Percentiles rank a stretch among this genome's conserved stretches.
Evolutionary conservation across 2,113 vertebrate genomes (phyloP).

Genomic region (Gallinago undulata): DNA sequence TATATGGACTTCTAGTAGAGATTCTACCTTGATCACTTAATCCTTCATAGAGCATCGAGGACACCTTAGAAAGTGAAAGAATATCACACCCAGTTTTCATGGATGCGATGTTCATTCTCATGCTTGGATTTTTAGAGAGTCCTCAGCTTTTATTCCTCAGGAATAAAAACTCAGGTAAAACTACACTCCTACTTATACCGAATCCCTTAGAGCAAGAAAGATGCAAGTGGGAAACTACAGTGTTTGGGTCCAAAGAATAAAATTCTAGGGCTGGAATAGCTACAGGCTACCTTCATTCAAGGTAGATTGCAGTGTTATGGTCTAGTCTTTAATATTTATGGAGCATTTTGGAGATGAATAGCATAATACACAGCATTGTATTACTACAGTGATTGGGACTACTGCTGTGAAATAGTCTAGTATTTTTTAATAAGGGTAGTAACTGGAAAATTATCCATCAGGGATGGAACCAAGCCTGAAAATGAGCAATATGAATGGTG

Average conservation of each 20-base stretch:
- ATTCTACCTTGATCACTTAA: neutral
- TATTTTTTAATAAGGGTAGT: constrained; percentile 32
- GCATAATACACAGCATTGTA: neutral
- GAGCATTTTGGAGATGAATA: neutral
- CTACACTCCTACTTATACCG: neutral
- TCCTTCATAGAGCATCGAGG: neutral
- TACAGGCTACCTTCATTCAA: neutral
- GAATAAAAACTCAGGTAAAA: neutral
- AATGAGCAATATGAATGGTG: constrained; percentile 5
- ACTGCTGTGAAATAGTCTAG: neutral
- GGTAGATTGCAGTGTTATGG: neutral
- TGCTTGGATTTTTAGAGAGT: neutral
- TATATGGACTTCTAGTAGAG: neutral
- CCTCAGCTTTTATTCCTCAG: neutral
- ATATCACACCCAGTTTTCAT: neutral
- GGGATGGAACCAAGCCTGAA: constrained; percentile 30
- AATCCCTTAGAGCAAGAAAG: neutral
- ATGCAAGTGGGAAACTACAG: rapidly evolving
- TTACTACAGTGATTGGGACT: neutral
- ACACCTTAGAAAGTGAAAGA: neutral
- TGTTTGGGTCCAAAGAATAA: neutral
- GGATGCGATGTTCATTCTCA: neutral
- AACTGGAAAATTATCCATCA: constrained; percentile 29
- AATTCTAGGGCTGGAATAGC: neutral
- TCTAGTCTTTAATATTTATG: neutral